A percentile compares a stretch with the other conserved stretches of the same genome.
phyloP scores from a whole-genome alignment of 2,797 vertebrate genomes.

The Bovichtus variegatus region DNA sequence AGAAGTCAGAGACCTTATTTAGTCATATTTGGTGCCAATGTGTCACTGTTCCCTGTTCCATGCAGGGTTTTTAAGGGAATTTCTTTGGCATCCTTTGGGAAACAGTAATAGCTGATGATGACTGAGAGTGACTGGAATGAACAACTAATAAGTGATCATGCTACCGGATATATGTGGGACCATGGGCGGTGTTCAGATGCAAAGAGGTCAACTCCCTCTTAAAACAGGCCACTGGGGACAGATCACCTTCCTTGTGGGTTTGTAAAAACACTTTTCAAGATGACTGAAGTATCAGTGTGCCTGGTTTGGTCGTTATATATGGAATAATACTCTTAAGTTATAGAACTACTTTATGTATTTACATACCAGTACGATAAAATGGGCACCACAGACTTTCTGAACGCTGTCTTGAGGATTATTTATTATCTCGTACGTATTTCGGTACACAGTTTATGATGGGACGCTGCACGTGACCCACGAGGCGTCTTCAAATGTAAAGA shows the following conservation, averaged over 20 bases:
- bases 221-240: slow-evolving; percentile 21
- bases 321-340: not conserved
- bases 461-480: not conserved
- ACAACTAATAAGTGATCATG: not conserved
- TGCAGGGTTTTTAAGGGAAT: not conserved
- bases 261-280: not conserved
- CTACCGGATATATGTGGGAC: slow-evolving; percentile 13
- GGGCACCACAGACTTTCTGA: not conserved
- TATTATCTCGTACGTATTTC: not conserved
- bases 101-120: not conserved
- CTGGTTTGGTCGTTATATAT: not conserved
- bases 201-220: slow-evolving; percentile 21
- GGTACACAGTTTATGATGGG: not conserved
- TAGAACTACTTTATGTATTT: not conserved
- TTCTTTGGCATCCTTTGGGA: not conserved
- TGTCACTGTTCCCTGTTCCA: too few species aligned
- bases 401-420: not conserved
- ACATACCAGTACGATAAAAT: not conserved
- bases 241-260: slow-evolving; percentile 16
- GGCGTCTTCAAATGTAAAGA: slow-evolving; percentile 25
- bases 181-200: not conserved
- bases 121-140: not conserved
- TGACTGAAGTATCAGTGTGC: not conserved
- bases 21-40: not conserved
- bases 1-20: not conserved